These are phyloP conservation scores for Buphagus erythrorhynchus DNA, from an alignment of 2,797 vertebrate species.

Conservation along the genomic window DNA sequence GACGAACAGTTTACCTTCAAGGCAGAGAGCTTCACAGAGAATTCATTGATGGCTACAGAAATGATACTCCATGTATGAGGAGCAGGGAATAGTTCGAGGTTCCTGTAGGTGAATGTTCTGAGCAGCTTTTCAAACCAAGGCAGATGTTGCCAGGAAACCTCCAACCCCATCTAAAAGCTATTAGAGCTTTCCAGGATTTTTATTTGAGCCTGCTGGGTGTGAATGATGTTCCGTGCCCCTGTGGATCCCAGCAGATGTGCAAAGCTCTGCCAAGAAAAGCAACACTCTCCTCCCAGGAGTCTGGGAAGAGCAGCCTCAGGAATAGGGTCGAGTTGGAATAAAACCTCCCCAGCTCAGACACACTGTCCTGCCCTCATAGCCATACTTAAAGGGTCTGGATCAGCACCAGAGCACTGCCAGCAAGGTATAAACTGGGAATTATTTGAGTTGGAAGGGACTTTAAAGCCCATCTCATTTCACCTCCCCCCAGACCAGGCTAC, in stretches of 20 bases:
- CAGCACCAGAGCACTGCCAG: neutral
- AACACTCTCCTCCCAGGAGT: neutral
- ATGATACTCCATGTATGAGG: fast-evolving
- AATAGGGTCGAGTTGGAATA: fast-evolving
- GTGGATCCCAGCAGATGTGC: neutral
- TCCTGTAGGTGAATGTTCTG: neutral
- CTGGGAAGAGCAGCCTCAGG: neutral
- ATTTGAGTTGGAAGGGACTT: neutral
- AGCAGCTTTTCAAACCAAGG: neutral
- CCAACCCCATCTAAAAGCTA: neutral
- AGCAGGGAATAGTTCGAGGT: neutral
- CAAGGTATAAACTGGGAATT: fast-evolving
- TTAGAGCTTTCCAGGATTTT: neutral
- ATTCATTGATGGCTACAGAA: neutral
- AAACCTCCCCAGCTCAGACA: neutral
- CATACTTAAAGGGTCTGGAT: neutral
- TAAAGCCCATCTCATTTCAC: neutral
- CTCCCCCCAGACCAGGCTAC: neutral
- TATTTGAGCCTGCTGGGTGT: neutral
- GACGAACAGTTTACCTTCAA: neutral
- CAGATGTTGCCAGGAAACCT: neutral
- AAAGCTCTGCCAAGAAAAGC: neutral
- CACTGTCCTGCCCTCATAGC: neutral
- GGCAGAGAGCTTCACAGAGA: neutral
- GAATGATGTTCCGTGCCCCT: fast-evolving